A percentile compares a stretch with the other conserved stretches of the same genome.
phyloP scores from a whole-genome alignment of 1,140 invertebrate genomes.

The Pentalonia nigronervosa region DNA sequence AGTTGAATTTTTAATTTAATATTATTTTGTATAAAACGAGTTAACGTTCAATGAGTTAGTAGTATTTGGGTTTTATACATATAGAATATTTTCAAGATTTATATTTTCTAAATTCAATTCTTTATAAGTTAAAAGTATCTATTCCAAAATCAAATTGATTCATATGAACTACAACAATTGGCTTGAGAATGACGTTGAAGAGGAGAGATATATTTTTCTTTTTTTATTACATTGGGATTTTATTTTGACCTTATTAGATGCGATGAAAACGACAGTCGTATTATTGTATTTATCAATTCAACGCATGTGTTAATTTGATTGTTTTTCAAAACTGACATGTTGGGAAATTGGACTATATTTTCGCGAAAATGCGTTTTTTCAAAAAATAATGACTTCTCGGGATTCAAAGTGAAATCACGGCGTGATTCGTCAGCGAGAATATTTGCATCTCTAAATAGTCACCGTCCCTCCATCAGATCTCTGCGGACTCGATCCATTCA shows the following conservation, averaged over 20 bases:
- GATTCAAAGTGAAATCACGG: not conserved
- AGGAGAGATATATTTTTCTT: not conserved
- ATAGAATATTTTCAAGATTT: not conserved
- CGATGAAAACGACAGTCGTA: not conserved
- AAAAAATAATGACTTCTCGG: not conserved
- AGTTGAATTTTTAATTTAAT: too few relatives aligned
- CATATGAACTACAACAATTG: not conserved
- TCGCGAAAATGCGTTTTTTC: not conserved
- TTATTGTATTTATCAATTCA: not conserved
- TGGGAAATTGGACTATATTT: not conserved
- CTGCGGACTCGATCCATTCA: not conserved
- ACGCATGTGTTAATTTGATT: not conserved
- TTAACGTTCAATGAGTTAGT: too few relatives aligned
- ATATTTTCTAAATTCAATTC: not conserved
- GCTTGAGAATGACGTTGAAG: not conserved
- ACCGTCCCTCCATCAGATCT: not conserved
- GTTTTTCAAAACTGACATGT: not conserved
- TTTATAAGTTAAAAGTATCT: not conserved
- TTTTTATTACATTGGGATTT: not conserved
- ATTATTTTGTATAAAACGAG: too few relatives aligned
- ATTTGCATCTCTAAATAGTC: slow-evolving; percentile 28
- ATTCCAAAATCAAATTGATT: not conserved
- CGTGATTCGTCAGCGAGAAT: not conserved
- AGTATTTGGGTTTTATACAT: too few relatives aligned
- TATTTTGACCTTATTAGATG: not conserved